Evolutionary conservation across 2,888 invertebrate genomes (phyloP).

Genomic region (Lasioglossum pauxillum): DNA sequence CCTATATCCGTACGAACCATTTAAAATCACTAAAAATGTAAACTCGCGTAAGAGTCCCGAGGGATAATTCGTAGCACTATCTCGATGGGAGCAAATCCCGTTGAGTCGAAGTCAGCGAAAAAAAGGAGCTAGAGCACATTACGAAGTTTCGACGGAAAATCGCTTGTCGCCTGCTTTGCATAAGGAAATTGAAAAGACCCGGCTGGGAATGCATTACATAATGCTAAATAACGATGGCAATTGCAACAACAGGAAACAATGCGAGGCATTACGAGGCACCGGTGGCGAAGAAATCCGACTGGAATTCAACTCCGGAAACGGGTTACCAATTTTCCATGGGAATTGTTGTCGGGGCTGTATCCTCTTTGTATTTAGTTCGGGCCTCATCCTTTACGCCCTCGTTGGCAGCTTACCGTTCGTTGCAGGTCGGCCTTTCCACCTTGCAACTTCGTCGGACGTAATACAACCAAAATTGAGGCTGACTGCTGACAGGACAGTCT

Average conservation of each 20-base stretch:
- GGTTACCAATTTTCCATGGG: conserved; percentile 28
- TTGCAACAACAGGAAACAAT: neutral
- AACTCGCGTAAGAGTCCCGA: neutral
- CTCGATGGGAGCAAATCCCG: neutral
- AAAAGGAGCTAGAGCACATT: neutral
- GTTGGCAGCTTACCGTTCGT: conserved; percentile 53
- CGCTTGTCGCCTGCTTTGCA: conserved; percentile 3
- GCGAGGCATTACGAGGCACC: neutral
- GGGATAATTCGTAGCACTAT: neutral
- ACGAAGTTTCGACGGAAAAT: conserved; percentile 2
- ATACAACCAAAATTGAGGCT: conserved; percentile 68
- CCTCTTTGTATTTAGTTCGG: conserved; percentile 22
- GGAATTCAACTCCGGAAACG: neutral
- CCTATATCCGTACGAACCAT: neutral
- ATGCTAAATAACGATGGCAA: conserved; percentile 15
- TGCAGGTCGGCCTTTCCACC: conserved; percentile 50
- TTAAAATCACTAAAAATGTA: neutral
- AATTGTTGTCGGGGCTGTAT: conserved; percentile 35
- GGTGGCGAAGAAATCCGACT: neutral
- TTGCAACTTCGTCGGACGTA: conserved; percentile 59
- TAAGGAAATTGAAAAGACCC: conserved; percentile 11
- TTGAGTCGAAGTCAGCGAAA: neutral
- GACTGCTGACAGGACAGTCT: conserved; percentile 65
- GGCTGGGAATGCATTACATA: neutral
- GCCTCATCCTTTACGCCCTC: conserved; percentile 41